These are phyloP conservation scores for Istiophorus platypterus DNA, from an alignment of 2,113 vertebrate genomes.

Conservation along the genomic window DNA sequence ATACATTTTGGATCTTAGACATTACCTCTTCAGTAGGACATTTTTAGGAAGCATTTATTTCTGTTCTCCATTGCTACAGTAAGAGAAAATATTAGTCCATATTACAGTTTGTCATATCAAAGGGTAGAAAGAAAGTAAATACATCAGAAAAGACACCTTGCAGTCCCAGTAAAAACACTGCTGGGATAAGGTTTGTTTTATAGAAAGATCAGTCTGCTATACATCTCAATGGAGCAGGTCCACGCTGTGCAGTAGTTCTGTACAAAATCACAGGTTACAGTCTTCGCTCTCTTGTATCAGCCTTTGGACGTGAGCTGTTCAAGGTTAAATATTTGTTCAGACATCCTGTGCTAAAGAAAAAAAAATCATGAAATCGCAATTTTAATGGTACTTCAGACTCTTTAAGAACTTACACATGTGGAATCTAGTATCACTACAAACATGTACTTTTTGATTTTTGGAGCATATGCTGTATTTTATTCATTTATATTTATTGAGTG, in stretches of 20 bases:
- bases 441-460: not conserved
- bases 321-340: slow-evolving; percentile 23
- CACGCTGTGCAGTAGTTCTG: slow-evolving; percentile 44
- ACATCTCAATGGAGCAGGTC: slow-evolving; percentile 23
- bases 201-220: slow-evolving; percentile 9
- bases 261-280: slow-evolving; percentile 38
- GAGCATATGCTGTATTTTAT: not conserved
- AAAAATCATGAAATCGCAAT: not conserved
- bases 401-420: not conserved
- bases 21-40: no score
- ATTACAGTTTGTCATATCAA: slow-evolving; percentile 1
- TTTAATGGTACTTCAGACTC: not conserved
- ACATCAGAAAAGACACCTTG: not conserved
- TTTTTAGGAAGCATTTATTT: not conserved
- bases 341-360: not conserved
- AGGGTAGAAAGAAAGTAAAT: not conserved
- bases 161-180: not conserved
- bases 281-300: slow-evolving; percentile 8
- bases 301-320: slow-evolving; percentile 1
- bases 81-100: slow-evolving; percentile 27
- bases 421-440: not conserved
- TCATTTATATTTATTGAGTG: no score
- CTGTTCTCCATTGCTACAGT: not conserved
- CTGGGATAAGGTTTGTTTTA: slow-evolving; percentile 5
- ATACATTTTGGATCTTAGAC: no score